Conservation (phyloP, 2,888 invertebrate genomes). For the Eupsilia transversa region DNA sequence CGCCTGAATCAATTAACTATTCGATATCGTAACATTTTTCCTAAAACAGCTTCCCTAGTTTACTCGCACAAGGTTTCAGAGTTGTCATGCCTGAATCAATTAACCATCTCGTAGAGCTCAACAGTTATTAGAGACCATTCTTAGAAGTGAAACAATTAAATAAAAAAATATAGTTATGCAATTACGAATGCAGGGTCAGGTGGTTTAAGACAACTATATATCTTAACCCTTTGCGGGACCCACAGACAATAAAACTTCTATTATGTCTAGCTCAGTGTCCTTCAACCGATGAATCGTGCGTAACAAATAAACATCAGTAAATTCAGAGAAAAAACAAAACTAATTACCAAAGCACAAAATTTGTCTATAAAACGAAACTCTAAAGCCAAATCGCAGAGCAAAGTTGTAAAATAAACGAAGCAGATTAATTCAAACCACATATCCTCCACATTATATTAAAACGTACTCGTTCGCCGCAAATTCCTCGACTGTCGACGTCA, state of each 20-base stretch:
- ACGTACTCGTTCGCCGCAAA: constrained; percentile 19
- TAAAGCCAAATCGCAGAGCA: constrained; percentile 17
- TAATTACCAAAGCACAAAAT: background rate
- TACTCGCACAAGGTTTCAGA: too few relatives aligned
- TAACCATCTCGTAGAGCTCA: background rate
- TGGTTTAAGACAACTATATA: too few relatives aligned
- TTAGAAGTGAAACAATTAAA: too few relatives aligned
- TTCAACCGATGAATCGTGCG: background rate
- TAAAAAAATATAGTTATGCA: too few relatives aligned
- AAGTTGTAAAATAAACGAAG: constrained; percentile 29
- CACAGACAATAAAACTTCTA: background rate
- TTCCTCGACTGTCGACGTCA: constrained; percentile 23
- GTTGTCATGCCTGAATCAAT: too few relatives aligned
- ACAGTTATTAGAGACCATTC: background rate
- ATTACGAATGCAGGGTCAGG: too few relatives aligned
- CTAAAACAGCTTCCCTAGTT: too few relatives aligned
- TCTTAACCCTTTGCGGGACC: background rate
- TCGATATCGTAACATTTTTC: too few relatives aligned
- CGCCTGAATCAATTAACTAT: too few relatives aligned
- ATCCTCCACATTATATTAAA: constrained; percentile 46
- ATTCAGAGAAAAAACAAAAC: background rate
- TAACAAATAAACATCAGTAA: background rate
- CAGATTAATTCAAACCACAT: constrained; percentile 43
- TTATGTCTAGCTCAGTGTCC: background rate
- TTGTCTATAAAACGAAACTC: constrained; percentile 2